Conservation (phyloP, 2,797 vertebrate species). For the Pseudochromis fuscus region DNA sequence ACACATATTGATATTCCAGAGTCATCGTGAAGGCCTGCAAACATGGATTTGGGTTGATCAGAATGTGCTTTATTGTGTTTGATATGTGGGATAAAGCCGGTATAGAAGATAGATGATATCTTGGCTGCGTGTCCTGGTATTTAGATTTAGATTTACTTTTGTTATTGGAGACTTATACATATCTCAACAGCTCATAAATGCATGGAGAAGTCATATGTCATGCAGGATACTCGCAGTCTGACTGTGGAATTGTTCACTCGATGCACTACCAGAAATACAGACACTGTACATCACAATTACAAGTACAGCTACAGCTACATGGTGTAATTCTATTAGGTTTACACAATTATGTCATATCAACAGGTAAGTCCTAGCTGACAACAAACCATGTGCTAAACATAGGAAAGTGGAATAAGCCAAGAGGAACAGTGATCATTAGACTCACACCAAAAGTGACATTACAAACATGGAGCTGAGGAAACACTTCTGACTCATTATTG, state of each 20-base stretch:
- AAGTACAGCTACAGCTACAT: not conserved
- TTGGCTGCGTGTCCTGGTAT: too few relatives aligned
- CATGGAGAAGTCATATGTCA: not conserved
- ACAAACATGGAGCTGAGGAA: not conserved
- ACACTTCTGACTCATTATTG: not conserved
- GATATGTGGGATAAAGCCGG: too few relatives aligned
- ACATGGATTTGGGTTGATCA: conserved; percentile 12
- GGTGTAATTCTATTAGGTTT: not conserved
- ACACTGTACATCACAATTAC: not conserved
- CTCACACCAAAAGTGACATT: too few relatives aligned
- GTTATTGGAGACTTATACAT: not conserved
- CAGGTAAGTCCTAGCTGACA: not conserved
- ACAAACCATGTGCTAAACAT: not conserved
- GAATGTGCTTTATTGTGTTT: conserved; percentile 1
- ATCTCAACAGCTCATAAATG: not conserved
- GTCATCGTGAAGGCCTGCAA: conserved; percentile 25
- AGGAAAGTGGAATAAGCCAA: not conserved
- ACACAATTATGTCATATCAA: not conserved
- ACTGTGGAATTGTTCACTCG: not conserved
- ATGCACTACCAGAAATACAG: not conserved
- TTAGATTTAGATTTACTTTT: not conserved
- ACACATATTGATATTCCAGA: conserved; percentile 27
- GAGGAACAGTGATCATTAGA: not conserved
- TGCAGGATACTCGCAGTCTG: too few relatives aligned
- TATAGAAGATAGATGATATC: too few relatives aligned